Conservation (phyloP, 30 jellyfish, hydroid and myxozoan species). For the Cassiopea andromeda region DNA sequence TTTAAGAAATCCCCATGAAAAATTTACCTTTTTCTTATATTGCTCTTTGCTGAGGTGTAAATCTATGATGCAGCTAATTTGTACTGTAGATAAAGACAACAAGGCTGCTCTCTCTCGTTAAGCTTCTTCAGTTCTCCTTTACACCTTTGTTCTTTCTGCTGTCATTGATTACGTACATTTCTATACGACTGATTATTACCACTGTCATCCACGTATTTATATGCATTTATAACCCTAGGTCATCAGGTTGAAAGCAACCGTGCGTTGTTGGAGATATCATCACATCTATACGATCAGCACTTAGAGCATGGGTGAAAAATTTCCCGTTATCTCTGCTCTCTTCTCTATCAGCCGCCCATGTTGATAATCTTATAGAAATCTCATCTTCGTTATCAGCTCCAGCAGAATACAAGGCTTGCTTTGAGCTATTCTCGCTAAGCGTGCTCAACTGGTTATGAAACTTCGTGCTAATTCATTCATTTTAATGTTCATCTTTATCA, state of each 20-base stretch:
- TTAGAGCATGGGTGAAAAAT: neutral
- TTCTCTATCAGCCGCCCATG: neutral
- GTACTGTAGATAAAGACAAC: neutral
- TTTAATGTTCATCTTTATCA: neutral
- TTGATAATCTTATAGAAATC: neutral
- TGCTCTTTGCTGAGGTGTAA: neutral
- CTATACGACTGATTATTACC: neutral
- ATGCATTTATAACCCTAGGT: neutral
- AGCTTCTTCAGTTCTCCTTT: neutral
- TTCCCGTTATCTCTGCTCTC: neutral
- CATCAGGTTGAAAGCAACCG: slow-evolving; percentile 7
- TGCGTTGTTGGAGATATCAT: neutral
- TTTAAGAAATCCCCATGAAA: too few species aligned
- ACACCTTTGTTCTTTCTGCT: neutral
- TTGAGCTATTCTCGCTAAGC: neutral
- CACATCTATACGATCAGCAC: neutral
- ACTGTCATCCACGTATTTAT: neutral
- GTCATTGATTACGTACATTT: neutral
- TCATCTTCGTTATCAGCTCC: neutral
- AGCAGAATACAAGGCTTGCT: neutral
- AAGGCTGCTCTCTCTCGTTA: neutral
- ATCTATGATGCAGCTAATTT: neutral
- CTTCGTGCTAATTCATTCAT: neutral
- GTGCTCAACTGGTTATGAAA: neutral
- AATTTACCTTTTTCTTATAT: too few species aligned